Evolutionary conservation across 2,888 invertebrate species (phyloP).

Genomic region (Nineta flava): DNA sequence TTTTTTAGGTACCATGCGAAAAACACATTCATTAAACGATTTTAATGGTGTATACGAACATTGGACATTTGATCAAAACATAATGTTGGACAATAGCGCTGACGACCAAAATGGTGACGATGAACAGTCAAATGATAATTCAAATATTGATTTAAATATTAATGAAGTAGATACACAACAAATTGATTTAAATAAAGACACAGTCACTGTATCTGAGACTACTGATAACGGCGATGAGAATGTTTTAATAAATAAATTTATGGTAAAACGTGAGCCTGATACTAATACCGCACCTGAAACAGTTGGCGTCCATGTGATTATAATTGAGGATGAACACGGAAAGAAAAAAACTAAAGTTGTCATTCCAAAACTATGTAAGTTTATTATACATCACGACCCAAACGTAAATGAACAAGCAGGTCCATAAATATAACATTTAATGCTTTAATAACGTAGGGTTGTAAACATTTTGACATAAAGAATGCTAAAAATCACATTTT

Average conservation of each 20-base stretch:
- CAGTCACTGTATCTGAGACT: background rate
- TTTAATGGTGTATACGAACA: background rate
- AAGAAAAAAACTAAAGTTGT: conserved; percentile 29
- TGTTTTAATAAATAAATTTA: background rate
- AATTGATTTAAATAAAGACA: background rate
- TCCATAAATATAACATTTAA: too few relatives aligned
- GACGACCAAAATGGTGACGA: background rate
- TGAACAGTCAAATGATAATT: background rate
- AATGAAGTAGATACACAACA: conserved; percentile 1
- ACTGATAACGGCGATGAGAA: background rate
- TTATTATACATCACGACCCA: background rate
- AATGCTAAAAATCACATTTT: too few relatives aligned
- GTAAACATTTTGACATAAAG: too few relatives aligned
- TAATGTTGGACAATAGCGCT: background rate
- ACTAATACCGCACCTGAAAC: background rate
- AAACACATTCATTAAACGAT: background rate
- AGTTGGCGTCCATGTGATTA: conserved; percentile 17
- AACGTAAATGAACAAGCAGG: too few relatives aligned
- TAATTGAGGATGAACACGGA: conserved; percentile 28
- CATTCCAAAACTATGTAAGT: conserved; percentile 18
- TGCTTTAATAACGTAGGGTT: too few relatives aligned
- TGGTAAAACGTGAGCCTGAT: background rate
- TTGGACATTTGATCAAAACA: background rate
- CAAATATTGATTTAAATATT: conserved; percentile 4
- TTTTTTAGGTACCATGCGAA: conserved; percentile 4